phyloP scores from a whole-genome alignment of 2,797 vertebrate species.

The Ciconia nigra region DNA sequence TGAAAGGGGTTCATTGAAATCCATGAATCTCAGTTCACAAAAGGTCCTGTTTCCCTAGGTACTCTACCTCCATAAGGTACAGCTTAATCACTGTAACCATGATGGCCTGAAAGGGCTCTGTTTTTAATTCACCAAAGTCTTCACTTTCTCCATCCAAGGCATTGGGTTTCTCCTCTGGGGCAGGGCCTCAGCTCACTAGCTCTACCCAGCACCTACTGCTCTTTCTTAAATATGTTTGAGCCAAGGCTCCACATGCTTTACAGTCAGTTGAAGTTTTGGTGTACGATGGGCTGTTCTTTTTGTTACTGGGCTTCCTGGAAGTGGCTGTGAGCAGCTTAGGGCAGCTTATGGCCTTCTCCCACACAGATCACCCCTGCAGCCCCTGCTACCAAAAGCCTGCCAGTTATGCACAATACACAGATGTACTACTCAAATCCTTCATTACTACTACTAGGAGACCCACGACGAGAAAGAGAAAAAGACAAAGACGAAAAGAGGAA shows the following conservation, averaged over 20 bases:
- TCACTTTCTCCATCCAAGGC: not conserved
- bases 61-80: not conserved
- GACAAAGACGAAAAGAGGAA: not conserved
- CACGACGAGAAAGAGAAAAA: not conserved
- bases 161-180: not conserved
- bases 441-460: not conserved
- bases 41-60: not conserved
- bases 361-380: not conserved
- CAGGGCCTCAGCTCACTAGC: not conserved
- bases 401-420: not conserved
- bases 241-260: not conserved
- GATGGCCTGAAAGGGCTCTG: not conserved
- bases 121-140: not conserved
- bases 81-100: not conserved
- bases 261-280: not conserved
- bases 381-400: not conserved
- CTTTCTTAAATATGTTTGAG: not conserved
- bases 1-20: not conserved
- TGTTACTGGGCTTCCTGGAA: not conserved
- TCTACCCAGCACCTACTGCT: not conserved
- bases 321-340: not conserved
- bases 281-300: not conserved
- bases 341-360: not conserved
- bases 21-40: not conserved
- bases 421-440: not conserved